Conservation (phyloP, 2,797 vertebrate species). For the Allobates femoralis region DNA sequence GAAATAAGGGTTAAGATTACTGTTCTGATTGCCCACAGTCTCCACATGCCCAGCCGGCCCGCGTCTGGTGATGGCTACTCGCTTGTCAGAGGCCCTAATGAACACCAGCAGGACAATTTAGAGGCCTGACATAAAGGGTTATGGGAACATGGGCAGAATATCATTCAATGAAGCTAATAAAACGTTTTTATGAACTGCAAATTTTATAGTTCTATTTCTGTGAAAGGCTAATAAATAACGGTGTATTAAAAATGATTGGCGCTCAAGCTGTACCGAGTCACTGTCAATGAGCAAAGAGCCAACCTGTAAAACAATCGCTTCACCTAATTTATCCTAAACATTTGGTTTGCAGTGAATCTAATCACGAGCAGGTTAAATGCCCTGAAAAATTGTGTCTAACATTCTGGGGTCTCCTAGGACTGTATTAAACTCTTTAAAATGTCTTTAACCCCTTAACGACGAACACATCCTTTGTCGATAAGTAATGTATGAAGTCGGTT, state of each 20-base stretch:
- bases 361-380: too few relatives aligned
- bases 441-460: too few relatives aligned
- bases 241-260: not conserved
- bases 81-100: constrained; percentile 14
- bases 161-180: constrained; percentile 7
- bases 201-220: not conserved
- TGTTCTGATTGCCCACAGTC: not conserved
- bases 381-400: too few relatives aligned
- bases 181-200: not conserved
- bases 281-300: too few relatives aligned
- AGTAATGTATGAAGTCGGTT: too few relatives aligned
- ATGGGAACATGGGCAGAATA: not conserved
- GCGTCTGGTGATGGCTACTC: not conserved
- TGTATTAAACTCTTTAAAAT: too few relatives aligned
- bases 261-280: not conserved
- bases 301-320: not conserved
- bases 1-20: constrained; percentile 9
- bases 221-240: not conserved
- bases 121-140: not conserved
- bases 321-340: too few relatives aligned
- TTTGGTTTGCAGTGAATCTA: too few relatives aligned
- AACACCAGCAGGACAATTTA: constrained; percentile 16
- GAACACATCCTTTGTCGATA: too few relatives aligned
- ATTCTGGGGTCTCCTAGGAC: too few relatives aligned
- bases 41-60: not conserved